Base-by-base conservation (phyloP, 2,888 invertebrate genomes). In the Stenodema calcarata region DNA sequence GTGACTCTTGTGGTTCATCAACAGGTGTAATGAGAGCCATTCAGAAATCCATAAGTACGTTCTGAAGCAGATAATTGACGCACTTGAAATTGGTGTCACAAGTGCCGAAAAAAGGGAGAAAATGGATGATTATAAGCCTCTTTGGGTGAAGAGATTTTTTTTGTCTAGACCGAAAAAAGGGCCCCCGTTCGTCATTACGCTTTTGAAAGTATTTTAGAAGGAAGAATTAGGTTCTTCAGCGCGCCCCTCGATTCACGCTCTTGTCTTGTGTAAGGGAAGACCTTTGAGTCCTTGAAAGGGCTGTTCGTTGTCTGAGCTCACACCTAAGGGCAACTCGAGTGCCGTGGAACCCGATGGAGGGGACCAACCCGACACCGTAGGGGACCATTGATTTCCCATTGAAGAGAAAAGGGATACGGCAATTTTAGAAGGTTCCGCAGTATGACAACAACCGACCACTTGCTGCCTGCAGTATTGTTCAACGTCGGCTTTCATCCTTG, bases 261-360 rank as follows among this genome's bases (percentile, higher is more conserved):
- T 62, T 62, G 62, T 62, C 62, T 62, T 62, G 23, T 62, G 62
- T 23, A 62, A 62, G 62, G 62, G 62, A 23, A 62, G 62, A 62
- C 23, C 62, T 62, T 62, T 62, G 62, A 62, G 62, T 23, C 6
- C 41, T 73, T 73, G 35, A 41, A 73, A 28, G 18, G 35, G 30
- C 14, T 70, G 30, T 30, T 73, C 11, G 30, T 73, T 73, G 28
- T 18, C 35, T 16, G 35, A 35, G 16, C 35, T 73, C 73, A 23
- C 69, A 27, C 28, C 35, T 73, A 18, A 35, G 35, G 73, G 62
- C 18, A 30, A 73, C 73, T 73, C 41, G 73, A 73, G 73, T 30
- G 73, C 73, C 73, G 73, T 73, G 73, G 35, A 41, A 73, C 73
- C 73, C 73, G 35, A 35, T 12, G 73, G n/a, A n/a, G n/a, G n/a